Base-by-base conservation (phyloP, 2,113 vertebrate genomes). In the Nycticryphes semicollaris region DNA sequence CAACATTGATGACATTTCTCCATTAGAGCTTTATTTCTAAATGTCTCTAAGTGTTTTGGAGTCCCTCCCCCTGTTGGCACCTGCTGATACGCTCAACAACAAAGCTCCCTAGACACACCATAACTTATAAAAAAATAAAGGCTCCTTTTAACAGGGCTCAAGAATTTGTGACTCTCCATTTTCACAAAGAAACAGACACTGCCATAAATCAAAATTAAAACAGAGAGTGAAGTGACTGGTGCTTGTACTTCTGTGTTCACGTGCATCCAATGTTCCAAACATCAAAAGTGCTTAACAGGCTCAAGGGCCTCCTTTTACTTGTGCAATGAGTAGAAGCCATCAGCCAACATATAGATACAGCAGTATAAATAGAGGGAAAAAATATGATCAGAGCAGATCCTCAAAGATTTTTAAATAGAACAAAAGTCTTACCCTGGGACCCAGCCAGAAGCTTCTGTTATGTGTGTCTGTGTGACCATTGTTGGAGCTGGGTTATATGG, bases 391-490 rank as follows among this genome's bases (percentile, higher is more conserved):
- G 33, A 93, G 64, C 6, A 70, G 47, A 47, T 17, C 22, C 27
- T 77, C 47, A 88, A 41, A 47, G 31, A 76, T 28, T 51, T 57
- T 68, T 13, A 86, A 88, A 45, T 22, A 53, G 90, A 78, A 50
- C 35, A 27, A 64, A 82, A 66, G 27, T 68, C 97, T 98, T 98
- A 99, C 98, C 98, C 98, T 59, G 98, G 98, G 78, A 97, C 98
- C 99, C 98, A 99, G 84, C 98, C 96, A 4, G 98, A 89, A 47
- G 98, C 95, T 57, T 99, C 98, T 6, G 98, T 96, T 72, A 98
- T 97, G 92, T 98, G 98, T 45, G 98, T 98, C 97, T 99, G 98
- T 15, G 98, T 98, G 83, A 99, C 98, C 99, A 99, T 99, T 7
- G 98, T 24, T 73, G 98, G 97, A n/a, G 98, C 97, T 84, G 98